Conservation (phyloP, 2,888 invertebrate genomes). For the Coremacera marginata region DNA sequence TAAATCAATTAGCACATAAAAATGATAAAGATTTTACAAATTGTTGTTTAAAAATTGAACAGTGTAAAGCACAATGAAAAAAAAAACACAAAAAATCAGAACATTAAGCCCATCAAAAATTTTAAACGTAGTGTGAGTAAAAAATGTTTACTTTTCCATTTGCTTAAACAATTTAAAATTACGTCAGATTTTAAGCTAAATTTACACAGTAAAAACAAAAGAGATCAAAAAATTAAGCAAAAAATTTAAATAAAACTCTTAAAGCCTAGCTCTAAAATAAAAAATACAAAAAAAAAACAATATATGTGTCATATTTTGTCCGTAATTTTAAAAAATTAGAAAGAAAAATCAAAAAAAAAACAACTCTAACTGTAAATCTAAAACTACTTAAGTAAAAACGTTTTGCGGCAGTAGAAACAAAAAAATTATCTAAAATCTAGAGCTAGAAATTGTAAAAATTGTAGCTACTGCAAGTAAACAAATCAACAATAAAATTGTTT, state of each 20-base stretch:
- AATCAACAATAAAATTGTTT: slow-evolving; percentile 37
- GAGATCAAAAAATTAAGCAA: slow-evolving; percentile 32
- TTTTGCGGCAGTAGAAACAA: slow-evolving; percentile 2
- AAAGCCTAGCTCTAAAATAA: slow-evolving; percentile 47
- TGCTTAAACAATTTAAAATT: slow-evolving; percentile 44
- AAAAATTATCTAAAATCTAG: slow-evolving; percentile 36
- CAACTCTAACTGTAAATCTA: slow-evolving; percentile 34
- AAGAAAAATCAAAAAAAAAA: slow-evolving; percentile 39
- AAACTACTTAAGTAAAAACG: slow-evolving; percentile 16
- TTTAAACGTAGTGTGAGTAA: slow-evolving; percentile 24
- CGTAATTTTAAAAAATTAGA: slow-evolving; percentile 60
- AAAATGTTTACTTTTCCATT: slow-evolving; percentile 36
- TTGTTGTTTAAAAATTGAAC: neutral
- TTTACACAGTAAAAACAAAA: slow-evolving; percentile 30
- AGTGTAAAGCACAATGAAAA: neutral
- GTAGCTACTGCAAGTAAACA: neutral
- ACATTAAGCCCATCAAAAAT: neutral
- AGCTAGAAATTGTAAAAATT: slow-evolving; percentile 5
- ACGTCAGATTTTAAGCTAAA: slow-evolving; percentile 27
- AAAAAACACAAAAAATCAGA: neutral
- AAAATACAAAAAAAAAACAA: slow-evolving; percentile 38
- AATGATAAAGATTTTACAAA: neutral
- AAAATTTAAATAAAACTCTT: slow-evolving; percentile 39
- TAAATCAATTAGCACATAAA: neutral
- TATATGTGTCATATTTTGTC: slow-evolving; percentile 64